Base-by-base conservation (phyloP, 1,140 invertebrate species). In the Papilio polytes region DNA sequence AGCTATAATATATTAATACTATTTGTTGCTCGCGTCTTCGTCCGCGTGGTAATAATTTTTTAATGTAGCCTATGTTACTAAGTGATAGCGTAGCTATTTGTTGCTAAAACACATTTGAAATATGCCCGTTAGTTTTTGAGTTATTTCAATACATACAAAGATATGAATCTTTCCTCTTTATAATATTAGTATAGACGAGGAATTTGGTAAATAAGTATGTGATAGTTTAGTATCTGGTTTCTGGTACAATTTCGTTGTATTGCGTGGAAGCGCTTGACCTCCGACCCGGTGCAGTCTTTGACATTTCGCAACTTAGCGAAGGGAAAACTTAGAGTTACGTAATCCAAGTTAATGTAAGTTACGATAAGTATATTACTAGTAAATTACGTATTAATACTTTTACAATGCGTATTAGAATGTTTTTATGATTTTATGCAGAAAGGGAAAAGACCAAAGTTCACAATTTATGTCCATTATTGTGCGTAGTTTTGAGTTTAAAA, bases 301-400 rank as follows among this genome's bases (percentile, higher is more conserved):
- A 66, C 46, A 63, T 78, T 78, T 78, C 77, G 44, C 59, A 78
- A 78, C 77, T 59, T 66, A 20, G 77, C 77, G 77, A 78, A 78
- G 77, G 77, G 77, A 78, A 78, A 78, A 78, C 77, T 78, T 26
- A 36, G n/a, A 36, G n/a, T 78, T 78, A 59, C 76, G 56, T 18
- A 78, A 78, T 78, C 7, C 76, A 44, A 78, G 76, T 66, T 59
- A 63, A 59, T 78, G 56, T 78, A 41, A 78, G 31, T 31, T 44
- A 72, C 36, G n/a, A 56, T 56, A 56, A 56, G 53, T 56, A 56
- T 56, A n/a, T n/a, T 20, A 56, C 18, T n/a, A 56, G 18, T 56
- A 20, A 56, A 53, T 53, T 53, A 53, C 51, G 18, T 18, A 3
- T 53, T n/a, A 36, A 9, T 74, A 13, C n/a, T n/a, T 20, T 74